phyloP scores from a whole-genome alignment of 1,140 invertebrate species.

The Leptinotarsa lineolata region DNA sequence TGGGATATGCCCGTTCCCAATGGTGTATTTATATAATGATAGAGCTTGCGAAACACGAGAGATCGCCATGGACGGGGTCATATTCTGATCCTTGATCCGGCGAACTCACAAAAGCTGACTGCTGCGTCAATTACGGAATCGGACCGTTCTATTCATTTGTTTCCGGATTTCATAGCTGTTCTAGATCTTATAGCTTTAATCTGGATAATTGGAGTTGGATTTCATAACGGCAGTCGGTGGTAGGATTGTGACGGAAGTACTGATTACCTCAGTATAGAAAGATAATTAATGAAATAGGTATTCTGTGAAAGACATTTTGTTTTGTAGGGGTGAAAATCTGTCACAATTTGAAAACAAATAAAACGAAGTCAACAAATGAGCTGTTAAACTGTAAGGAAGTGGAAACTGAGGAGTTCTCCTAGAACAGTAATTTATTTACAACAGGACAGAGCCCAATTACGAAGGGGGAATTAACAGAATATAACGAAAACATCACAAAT shows the following conservation, averaged over 20 bases:
- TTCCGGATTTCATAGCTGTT: conserved; percentile 21
- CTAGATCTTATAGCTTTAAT: conserved; percentile 28
- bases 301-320: too few relatives aligned
- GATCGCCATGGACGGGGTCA: conserved; percentile 45
- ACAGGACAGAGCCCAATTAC: too few relatives aligned
- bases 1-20: conserved; percentile 49
- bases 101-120: conserved; percentile 22
- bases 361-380: too few relatives aligned
- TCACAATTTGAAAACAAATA: too few relatives aligned
- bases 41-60: conserved; percentile 51
- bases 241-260: neutral
- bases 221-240: neutral
- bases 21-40: conserved; percentile 56
- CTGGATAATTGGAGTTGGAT: conserved; percentile 22
- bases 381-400: too few relatives aligned
- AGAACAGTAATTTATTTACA: too few relatives aligned
- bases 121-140: conserved; percentile 39
- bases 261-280: too few relatives aligned
- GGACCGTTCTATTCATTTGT: conserved; percentile 26
- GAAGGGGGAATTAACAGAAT: too few relatives aligned
- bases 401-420: too few relatives aligned
- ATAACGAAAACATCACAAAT: too few relatives aligned
- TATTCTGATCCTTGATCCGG: conserved; percentile 52
- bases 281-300: too few relatives aligned
- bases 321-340: too few relatives aligned